Conservation (phyloP, 2,113 vertebrate genomes). For the Ciconia boyciana region DNA sequence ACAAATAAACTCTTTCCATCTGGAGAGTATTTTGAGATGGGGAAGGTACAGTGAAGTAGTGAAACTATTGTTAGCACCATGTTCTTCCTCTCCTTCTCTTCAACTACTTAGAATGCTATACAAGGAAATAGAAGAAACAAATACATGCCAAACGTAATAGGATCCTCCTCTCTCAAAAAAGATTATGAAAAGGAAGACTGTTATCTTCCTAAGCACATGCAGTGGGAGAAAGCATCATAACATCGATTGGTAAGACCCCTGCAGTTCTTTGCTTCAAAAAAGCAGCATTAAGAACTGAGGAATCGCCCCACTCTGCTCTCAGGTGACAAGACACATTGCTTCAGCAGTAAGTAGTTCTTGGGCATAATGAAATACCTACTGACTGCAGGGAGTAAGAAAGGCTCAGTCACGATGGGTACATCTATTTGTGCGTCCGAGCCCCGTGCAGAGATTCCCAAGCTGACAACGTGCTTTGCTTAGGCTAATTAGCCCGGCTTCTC, state of each 20-base stretch:
- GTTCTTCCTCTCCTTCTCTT: not conserved
- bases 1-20: constrained; percentile 49
- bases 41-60: constrained; percentile 2
- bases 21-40: constrained; percentile 37
- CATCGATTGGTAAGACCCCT: not conserved
- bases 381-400: not conserved
- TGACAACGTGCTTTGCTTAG: constrained; percentile 26
- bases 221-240: not conserved
- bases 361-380: not conserved
- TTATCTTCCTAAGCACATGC: not conserved
- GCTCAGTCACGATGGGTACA: not conserved
- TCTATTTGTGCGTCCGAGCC: not conserved
- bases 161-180: not conserved
- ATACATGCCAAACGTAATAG: not conserved
- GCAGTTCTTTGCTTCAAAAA: not conserved
- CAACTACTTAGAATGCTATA: not conserved
- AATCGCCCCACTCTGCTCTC: not conserved
- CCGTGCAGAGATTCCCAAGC: constrained; percentile 5
- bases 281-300: not conserved
- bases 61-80: not conserved
- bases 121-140: not conserved
- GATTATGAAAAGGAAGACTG: not conserved
- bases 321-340: not conserved
- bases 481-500: constrained; percentile 26
- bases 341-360: not conserved